phyloP scores from a whole-genome alignment of 1,140 invertebrate species.

The Brachionus paranguensis region DNA sequence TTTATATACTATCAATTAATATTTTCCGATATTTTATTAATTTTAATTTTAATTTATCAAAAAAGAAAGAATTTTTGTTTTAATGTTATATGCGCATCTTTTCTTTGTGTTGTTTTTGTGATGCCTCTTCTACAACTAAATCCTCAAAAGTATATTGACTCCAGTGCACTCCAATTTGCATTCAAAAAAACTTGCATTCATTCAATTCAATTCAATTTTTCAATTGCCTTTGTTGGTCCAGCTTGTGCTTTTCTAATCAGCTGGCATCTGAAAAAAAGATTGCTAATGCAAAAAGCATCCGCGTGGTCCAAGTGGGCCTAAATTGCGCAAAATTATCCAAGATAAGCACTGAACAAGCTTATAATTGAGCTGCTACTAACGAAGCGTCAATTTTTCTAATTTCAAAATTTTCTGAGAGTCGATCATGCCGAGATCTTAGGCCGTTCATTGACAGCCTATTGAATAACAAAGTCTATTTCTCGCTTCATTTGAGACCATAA shows the following conservation, averaged over 20 bases:
- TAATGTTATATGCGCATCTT: too few species aligned
- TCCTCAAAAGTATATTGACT: too few species aligned
- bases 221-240: neutral
- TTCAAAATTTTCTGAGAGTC: neutral
- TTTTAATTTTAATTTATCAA: too few species aligned
- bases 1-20: too few species aligned
- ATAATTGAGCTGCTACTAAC: neutral
- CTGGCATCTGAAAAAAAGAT: neutral
- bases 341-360: neutral
- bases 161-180: neutral
- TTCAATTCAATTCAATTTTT: neutral
- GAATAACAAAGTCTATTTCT: neutral
- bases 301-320: neutral
- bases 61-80: too few species aligned
- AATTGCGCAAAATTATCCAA: neutral
- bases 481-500: neutral
- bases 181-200: neutral
- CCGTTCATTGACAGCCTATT: neutral
- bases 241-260: neutral
- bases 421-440: neutral
- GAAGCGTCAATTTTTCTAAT: too few species aligned
- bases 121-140: too few species aligned
- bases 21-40: too few species aligned
- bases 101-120: too few species aligned
- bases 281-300: neutral